Evolutionary conservation across 2,888 invertebrate genomes (phyloP), one percentile per base, ranked within the genome.

Genomic region (Aporophyla lueneburgensis): DNA sequence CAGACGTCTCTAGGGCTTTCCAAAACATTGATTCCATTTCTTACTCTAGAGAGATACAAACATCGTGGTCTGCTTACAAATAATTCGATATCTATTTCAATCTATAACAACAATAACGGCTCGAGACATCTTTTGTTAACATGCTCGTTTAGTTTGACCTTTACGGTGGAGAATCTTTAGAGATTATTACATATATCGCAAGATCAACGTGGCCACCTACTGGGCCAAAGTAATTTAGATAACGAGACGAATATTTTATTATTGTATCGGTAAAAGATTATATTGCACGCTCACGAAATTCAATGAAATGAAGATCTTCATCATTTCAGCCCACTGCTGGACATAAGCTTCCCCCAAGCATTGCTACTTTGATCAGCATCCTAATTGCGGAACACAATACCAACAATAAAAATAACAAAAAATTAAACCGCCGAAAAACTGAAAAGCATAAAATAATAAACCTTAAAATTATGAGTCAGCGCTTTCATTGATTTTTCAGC

Each of bases 11-110:
- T 21, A 46, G 43, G 19, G 81, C 51, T 54, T 68, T 59, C 53
- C 58, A 62, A 80, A 71, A 80, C 43, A 71, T 79, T 84, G 80
- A 69, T 80, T 62, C 19, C n/a, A 73, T 56, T 71, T 84, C 10
- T 65, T 27, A 14, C 68, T 58, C 63, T 4, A 71, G 40, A 79
- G 66, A 43, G 70, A 71, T 51, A 46, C 24, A 46, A 10, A n/a
- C 59, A 53, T 68, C 75, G 80, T 82, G 80, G 63, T 69, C 80
- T 82, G 71, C 75, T 43, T 82, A 75, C 81, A 80, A 84, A 84
- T 66, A 80, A 78, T 56, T 19, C 33, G 24, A 80, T 80, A 70
- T 81, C 49, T 62, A 53, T 73, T 79, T 62, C 74, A 74, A 84
- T 79, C 80, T 74, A 81, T 70, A 81, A 43, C 59, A 61, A 69